Evolutionary conservation across 2,888 invertebrate genomes (phyloP), one percentile per base, ranked within the genome.

Genomic region (Cylindroiulus punctatus): DNA sequence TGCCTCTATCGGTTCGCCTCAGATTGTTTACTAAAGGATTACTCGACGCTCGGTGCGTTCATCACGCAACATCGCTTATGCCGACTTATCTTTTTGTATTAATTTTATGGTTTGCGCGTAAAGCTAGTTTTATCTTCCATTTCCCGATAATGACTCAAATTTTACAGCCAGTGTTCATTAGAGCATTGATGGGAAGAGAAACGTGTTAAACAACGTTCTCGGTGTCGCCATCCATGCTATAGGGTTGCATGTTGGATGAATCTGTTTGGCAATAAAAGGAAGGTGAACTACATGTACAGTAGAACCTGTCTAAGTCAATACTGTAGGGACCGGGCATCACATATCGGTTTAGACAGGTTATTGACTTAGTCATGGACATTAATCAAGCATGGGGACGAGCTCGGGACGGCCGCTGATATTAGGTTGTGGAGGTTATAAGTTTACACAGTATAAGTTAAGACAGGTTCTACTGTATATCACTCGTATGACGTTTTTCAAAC

Each of bases 71-170:
- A 52, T 52, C 52, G 52, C 52, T 52, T 52, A 5, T 52, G n/a
- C 52, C 52, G n/a, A 52, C 52, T 52, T 52, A 52, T 52, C 52
- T 52, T 52, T 52, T 52, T 52, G n/a, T 52, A 52, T 52, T 52
- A 52, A 52, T 52, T 52, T 52, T 52, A 52, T 52, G 52, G 52
- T 5, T 52, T 52, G 52, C n/a, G 52, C 52, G 52, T 52, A 52
- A 44, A 52, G 52, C 52, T n/a, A 52, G 52, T 52, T 52, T 40
- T 52, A 52, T 52, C 52, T 52, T 52, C n/a, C 52, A 52, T 52
- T 52, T 52, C 52, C 10, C 52, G 52, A 52, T 52, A 52, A 52
- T 52, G 52, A 52, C 52, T 19, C 52, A n/a, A 52, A 52, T 52
- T 52, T 52, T 52, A 52, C n/a, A 52, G 8, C 52, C 52, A n/a